Evolutionary conservation across 2,113 vertebrate species (phyloP).

Genomic region (Smithornis capensis): DNA sequence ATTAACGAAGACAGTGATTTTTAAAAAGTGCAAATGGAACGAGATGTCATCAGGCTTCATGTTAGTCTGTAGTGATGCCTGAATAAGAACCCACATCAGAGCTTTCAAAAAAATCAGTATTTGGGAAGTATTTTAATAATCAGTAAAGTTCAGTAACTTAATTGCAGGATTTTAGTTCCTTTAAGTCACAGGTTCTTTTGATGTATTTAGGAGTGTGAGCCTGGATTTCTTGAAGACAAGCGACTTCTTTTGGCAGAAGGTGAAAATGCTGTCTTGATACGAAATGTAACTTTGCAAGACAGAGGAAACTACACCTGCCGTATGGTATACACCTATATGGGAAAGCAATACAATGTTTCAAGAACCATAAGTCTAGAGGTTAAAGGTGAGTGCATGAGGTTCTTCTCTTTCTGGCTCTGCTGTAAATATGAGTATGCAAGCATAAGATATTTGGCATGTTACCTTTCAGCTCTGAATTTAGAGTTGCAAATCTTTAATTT

Average conservation of each 20-base stretch:
- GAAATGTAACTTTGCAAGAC: conserved; percentile 19
- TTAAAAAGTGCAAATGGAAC: background rate
- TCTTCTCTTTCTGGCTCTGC: background rate
- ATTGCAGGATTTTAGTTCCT: background rate
- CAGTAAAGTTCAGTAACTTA: background rate
- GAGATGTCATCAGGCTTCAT: background rate
- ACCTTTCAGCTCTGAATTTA: background rate
- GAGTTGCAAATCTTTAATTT: background rate
- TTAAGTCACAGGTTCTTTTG: background rate
- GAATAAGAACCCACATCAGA: background rate
- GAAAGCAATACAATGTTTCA: conserved; percentile 67
- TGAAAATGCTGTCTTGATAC: conserved; percentile 54
- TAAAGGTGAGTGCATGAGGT: conserved; percentile 66
- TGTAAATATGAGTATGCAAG: background rate
- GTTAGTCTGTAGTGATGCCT: background rate
- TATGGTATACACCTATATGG: conserved; percentile 70
- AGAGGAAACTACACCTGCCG: conserved; percentile 80
- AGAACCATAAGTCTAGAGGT: conserved; percentile 73
- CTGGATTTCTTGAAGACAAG: conserved; percentile 40
- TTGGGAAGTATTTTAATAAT: background rate
- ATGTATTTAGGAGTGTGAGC: conserved; percentile 73
- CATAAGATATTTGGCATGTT: background rate
- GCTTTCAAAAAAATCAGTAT: background rate
- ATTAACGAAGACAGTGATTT: background rate
- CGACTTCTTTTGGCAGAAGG: conserved; percentile 23